Conservation (phyloP, 2,888 invertebrate species). For the Tenodera sinensis region DNA sequence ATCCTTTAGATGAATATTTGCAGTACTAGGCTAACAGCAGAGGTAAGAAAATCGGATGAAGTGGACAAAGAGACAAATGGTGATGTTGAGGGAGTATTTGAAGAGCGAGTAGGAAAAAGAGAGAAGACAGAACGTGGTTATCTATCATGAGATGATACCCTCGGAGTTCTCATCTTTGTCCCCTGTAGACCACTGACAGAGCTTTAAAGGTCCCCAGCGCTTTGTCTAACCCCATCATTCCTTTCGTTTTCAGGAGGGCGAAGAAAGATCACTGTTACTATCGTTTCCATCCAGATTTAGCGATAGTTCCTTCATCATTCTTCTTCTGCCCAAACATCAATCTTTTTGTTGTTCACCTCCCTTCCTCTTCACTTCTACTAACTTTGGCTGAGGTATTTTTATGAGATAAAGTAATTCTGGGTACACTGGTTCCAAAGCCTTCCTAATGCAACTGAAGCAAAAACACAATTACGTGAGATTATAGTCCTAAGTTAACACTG, state of each 20-base stretch:
- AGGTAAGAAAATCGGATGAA: background rate
- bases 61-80: background rate
- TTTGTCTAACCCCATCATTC: background rate
- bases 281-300: slow-evolving; percentile 7
- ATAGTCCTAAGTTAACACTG: no score
- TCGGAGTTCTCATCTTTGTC: background rate
- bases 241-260: background rate
- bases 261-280: background rate
- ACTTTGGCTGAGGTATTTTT: background rate
- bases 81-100: background rate
- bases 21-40: no score
- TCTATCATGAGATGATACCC: background rate
- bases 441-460: background rate
- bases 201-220: background rate
- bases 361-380: background rate
- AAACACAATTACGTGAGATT: no score
- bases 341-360: background rate
- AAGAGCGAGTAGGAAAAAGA: background rate
- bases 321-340: background rate
- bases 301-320: background rate
- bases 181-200: background rate
- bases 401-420: background rate
- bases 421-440: background rate
- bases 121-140: background rate
- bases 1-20: no score